phyloP scores from a whole-genome alignment of 2,888 invertebrate genomes.

The Helobdella robusta region DNA sequence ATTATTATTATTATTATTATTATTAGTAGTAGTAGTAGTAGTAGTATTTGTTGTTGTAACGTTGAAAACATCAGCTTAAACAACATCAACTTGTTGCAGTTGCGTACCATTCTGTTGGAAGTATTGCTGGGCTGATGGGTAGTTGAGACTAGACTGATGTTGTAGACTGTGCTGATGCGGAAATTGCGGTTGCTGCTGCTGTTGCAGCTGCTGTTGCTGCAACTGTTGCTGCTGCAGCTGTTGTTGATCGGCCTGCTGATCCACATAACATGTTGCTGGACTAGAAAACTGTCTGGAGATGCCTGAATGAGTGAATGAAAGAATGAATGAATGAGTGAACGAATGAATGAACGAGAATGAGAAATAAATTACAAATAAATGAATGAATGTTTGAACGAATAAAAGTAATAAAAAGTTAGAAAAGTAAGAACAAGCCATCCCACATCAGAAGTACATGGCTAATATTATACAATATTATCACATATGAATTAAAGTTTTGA shows the following conservation, averaged over 20 bases:
- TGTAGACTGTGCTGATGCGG: background rate
- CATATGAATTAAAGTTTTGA: no score
- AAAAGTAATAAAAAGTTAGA: no score
- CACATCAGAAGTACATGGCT: no score
- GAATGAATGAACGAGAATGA: background rate
- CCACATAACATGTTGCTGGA: background rate
- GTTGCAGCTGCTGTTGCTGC: constrained; percentile 4
- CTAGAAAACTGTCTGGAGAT: constrained; percentile 15
- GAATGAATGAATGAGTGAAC: background rate
- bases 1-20: no score
- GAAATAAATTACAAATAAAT: no score
- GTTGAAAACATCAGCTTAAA: background rate
- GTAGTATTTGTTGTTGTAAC: no score
- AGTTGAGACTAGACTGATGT: background rate
- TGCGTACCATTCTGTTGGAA: constrained; percentile 9
- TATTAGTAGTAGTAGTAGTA: no score
- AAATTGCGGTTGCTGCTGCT: constrained; percentile 6
- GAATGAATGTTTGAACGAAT: no score
- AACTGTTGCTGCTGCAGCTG: constrained; percentile 10
- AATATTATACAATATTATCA: no score
- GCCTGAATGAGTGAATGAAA: background rate
- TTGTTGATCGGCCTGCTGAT: background rate
- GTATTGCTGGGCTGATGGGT: background rate
- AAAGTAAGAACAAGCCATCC: no score
- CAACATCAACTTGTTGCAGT: background rate